Percentiles rank a stretch among this genome's conserved stretches.
Conservation (phyloP, 2,888 invertebrate species). For the Andricus quercusramuli region DNA sequence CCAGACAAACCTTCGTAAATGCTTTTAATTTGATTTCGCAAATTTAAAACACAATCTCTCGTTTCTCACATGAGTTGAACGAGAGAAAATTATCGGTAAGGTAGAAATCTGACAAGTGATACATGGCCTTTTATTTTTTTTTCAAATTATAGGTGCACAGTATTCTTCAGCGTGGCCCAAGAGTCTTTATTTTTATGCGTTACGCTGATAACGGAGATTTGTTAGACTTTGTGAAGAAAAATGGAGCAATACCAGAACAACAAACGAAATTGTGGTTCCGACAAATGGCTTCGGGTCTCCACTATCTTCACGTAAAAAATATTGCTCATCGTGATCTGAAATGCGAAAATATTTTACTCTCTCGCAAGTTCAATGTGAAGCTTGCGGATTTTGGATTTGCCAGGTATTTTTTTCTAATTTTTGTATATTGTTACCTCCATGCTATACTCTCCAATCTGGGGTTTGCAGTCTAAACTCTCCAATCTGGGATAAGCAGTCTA, state of each 20-base stretch:
- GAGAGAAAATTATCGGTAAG: too few relatives aligned
- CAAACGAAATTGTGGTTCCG: conserved; percentile 92
- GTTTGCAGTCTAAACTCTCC: too few relatives aligned
- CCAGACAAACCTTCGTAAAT: too few relatives aligned
- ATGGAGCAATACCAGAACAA: conserved; percentile 88
- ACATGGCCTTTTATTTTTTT: neutral
- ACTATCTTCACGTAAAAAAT: conserved; percentile 90
- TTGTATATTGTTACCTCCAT: too few relatives aligned
- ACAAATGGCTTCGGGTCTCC: conserved; percentile 91
- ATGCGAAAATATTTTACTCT: conserved; percentile 93
- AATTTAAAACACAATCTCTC: too few relatives aligned
- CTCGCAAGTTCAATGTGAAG: conserved; percentile 92
- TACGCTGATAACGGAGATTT: conserved; percentile 94
- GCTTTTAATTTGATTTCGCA: too few relatives aligned
- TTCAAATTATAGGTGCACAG: conserved; percentile 87
- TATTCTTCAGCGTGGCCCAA: conserved; percentile 89
- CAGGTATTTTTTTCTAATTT: conserved; percentile 67
- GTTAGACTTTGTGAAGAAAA: conserved; percentile 89
- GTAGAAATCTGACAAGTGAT: too few relatives aligned
- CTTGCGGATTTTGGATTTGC: conserved; percentile 97
- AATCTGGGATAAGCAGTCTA: too few relatives aligned
- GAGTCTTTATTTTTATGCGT: conserved; percentile 95
- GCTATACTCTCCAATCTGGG: too few relatives aligned
- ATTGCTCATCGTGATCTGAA: conserved; percentile 96
- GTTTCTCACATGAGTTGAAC: too few relatives aligned